Evolutionary conservation across 2,888 invertebrate genomes (phyloP).

Genomic region (Pollenia griseotomentosa): DNA sequence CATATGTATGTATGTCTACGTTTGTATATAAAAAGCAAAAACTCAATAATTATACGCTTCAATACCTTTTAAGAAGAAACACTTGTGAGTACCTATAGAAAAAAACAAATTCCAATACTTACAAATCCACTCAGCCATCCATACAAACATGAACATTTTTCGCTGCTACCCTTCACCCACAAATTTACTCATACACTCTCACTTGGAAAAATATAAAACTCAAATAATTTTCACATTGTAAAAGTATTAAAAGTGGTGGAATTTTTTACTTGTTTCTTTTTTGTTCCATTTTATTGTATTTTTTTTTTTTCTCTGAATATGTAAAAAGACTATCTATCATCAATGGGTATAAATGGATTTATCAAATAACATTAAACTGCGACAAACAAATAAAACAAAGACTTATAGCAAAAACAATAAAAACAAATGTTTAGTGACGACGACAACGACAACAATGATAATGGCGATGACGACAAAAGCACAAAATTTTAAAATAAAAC

Average conservation of each 20-base stretch:
- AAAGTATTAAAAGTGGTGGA: constrained; percentile 60
- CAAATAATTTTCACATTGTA: constrained; percentile 38
- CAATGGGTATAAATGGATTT: constrained; percentile 62
- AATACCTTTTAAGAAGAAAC: constrained; percentile 19
- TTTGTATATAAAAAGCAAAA: background rate
- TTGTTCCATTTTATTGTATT: background rate
- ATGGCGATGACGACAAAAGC: constrained; percentile 59
- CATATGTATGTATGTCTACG: background rate
- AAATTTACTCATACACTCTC: background rate
- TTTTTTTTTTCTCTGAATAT: constrained; percentile 8
- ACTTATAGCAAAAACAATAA: background rate
- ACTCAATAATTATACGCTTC: constrained; percentile 56
- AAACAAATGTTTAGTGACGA: constrained; percentile 42
- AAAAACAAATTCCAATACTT: constrained; percentile 23
- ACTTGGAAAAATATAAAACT: constrained; percentile 2
- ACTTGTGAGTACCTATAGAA: background rate
- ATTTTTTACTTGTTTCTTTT: constrained; percentile 2
- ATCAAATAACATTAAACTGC: constrained; percentile 50
- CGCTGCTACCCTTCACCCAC: background rate
- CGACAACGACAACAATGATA: constrained; percentile 39
- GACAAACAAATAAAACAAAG: constrained; percentile 14
- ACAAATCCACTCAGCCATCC: background rate
- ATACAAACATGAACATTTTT: background rate
- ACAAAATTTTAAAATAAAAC: constrained; percentile 25
- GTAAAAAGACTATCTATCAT: constrained; percentile 23